phyloP scores from a whole-genome alignment of 2,888 invertebrate species.

The Trachelus iudaicus region DNA sequence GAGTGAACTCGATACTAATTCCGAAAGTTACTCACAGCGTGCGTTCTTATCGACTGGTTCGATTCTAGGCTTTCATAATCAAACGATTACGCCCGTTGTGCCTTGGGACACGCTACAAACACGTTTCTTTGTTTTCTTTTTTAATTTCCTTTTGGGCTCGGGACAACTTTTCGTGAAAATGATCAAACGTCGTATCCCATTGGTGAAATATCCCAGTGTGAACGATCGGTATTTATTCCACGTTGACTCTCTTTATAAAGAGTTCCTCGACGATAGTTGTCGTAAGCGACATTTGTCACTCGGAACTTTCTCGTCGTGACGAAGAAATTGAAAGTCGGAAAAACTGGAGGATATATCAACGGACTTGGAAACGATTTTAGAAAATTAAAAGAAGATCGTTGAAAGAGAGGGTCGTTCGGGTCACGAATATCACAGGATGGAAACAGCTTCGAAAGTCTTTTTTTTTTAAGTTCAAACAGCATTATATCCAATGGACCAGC shows the following conservation, averaged over 20 bases:
- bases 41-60: neutral
- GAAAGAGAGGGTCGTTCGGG: neutral
- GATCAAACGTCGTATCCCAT: neutral
- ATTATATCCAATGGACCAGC: neutral
- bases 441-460: neutral
- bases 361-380: neutral
- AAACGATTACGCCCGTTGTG: neutral
- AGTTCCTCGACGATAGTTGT: neutral
- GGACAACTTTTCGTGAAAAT: neutral
- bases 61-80: neutral
- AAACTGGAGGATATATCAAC: neutral
- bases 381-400: neutral
- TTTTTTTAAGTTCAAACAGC: neutral
- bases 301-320: neutral
- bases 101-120: neutral
- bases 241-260: neutral
- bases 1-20: neutral
- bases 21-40: neutral
- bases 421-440: neutral
- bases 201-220: neutral
- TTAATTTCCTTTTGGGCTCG: neutral
- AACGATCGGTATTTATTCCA: neutral
- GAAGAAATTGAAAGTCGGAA: neutral
- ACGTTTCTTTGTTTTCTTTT: neutral
- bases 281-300: neutral